Percentiles rank a stretch among this genome's conserved stretches.
Conservation (phyloP, 2,797 vertebrate genomes). For the Leptodactylus fallax region DNA sequence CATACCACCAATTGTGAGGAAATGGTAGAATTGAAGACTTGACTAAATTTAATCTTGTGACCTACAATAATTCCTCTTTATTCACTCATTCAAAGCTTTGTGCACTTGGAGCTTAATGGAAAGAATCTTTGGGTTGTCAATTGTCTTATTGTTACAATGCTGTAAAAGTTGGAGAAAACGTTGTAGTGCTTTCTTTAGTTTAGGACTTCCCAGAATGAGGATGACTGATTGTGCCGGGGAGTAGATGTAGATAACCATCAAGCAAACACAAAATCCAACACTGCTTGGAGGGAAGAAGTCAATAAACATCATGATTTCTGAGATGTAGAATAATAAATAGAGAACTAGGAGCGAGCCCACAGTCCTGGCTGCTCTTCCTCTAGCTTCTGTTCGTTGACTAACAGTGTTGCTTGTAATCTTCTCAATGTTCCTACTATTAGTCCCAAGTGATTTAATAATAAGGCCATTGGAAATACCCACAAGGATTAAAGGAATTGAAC, state of each 20-base stretch:
- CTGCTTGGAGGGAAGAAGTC: constrained; percentile 52
- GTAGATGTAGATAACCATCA: constrained; percentile 55
- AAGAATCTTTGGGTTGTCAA: constrained; percentile 22
- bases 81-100: neutral
- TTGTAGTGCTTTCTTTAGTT: constrained; percentile 40
- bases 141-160: neutral
- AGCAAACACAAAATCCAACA: constrained; percentile 48
- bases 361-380: constrained; percentile 48
- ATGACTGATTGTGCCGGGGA: constrained; percentile 57
- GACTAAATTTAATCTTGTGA: no score
- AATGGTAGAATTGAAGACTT: neutral
- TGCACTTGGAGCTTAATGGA: constrained; percentile 37
- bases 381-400: constrained; percentile 28
- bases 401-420: neutral
- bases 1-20: neutral
- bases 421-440: constrained; percentile 16
- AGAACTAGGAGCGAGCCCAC: constrained; percentile 45
- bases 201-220: constrained; percentile 48
- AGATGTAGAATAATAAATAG: constrained; percentile 52
- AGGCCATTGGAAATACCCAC: constrained; percentile 53
- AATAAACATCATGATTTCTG: constrained; percentile 56
- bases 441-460: constrained; percentile 47
- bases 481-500: constrained; percentile 49
- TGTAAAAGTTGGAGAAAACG: constrained; percentile 1
- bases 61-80: neutral